Percentiles rank a stretch among this genome's conserved stretches.
Evolutionary conservation across 1,140 invertebrate species (phyloP).

Genomic region (Tetramorium parvispinum): DNA sequence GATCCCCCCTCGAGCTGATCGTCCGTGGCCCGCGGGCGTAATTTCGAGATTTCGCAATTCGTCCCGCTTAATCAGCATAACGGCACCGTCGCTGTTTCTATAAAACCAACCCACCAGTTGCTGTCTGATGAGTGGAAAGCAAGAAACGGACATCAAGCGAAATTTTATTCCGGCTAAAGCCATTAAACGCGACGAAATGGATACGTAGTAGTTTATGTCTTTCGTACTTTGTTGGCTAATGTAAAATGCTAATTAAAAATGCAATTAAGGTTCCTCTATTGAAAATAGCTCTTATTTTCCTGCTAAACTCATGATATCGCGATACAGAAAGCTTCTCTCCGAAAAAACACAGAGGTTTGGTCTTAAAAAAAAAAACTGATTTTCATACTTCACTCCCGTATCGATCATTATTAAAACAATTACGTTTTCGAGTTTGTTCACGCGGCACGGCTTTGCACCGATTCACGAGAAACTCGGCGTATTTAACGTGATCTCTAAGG

Average conservation of each 20-base stretch:
- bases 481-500: slow-evolving; percentile 50
- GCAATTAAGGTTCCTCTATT: not conserved
- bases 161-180: slow-evolving; percentile 48
- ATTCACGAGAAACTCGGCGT: not conserved
- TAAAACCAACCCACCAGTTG: slow-evolving; percentile 28
- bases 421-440: not conserved
- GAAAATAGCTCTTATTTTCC: not conserved
- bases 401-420: slow-evolving; percentile 14
- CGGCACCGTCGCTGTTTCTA: slow-evolving; percentile 32
- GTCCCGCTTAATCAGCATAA: slow-evolving; percentile 60
- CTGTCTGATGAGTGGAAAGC: slow-evolving; percentile 20
- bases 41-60: slow-evolving; percentile 54
- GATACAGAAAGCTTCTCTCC: not conserved
- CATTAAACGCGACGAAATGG: slow-evolving; percentile 54
- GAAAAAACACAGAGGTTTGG: not conserved
- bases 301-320: not conserved
- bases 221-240: slow-evolving; percentile 38
- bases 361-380: not conserved
- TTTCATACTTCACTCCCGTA: not conserved
- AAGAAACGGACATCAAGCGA: slow-evolving; percentile 47
- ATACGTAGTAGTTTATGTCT: slow-evolving; percentile 18
- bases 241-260: slow-evolving; percentile 57
- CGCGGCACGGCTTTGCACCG: too few relatives aligned
- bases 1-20: not conserved
- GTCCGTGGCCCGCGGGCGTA: slow-evolving; percentile 34